A percentile compares a stretch with the other conserved stretches of the same genome.
These are phyloP conservation scores for Fissipunctia ypsillon DNA, from an alignment of 2,888 invertebrate species.

Conservation along the genomic window DNA sequence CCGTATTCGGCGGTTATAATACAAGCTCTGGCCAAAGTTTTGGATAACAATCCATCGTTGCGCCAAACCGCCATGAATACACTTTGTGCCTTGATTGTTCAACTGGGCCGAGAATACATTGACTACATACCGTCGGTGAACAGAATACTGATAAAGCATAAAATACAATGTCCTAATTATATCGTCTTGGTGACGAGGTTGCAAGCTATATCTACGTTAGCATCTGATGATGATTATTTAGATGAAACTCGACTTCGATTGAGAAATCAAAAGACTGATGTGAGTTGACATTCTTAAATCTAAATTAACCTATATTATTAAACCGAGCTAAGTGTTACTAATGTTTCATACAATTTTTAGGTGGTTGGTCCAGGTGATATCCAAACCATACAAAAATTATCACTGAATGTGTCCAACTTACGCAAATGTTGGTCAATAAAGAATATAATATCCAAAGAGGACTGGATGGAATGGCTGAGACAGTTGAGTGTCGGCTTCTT, in stretches of 20 bases:
- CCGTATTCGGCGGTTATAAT: conserved; percentile 98
- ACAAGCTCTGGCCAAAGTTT: conserved; percentile 96
- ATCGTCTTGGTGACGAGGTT: conserved; percentile 95
- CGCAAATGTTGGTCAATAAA: conserved; percentile 97
- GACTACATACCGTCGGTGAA: conserved; percentile 98
- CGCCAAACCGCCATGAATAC: conserved; percentile 97
- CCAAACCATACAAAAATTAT: conserved; percentile 94
- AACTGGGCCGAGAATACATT: conserved; percentile 97
- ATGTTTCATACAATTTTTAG: conserved; percentile 68
- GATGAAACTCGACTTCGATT: conserved; percentile 91
- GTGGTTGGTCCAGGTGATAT: conserved; percentile 82
- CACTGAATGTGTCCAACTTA: conserved; percentile 95
- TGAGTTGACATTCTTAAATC: conserved; percentile 75
- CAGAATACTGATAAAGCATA: conserved; percentile 94
- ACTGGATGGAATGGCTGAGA: conserved; percentile 99
- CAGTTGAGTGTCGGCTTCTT: conserved; percentile 97
- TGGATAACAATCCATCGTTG: conserved; percentile 95
- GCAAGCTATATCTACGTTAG: conserved; percentile 93
- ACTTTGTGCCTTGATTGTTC: conserved; percentile 95
- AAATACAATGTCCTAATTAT: conserved; percentile 94
- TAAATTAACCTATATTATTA: neutral
- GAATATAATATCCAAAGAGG: conserved; percentile 98
- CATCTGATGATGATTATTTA: conserved; percentile 94
- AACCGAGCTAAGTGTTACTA: neutral
- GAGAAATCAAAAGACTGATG: conserved; percentile 93